Percentiles rank a stretch among this genome's conserved stretches.
phyloP scores from a whole-genome alignment of 2,888 invertebrate genomes.

The Mesorhabditis belari region DNA sequence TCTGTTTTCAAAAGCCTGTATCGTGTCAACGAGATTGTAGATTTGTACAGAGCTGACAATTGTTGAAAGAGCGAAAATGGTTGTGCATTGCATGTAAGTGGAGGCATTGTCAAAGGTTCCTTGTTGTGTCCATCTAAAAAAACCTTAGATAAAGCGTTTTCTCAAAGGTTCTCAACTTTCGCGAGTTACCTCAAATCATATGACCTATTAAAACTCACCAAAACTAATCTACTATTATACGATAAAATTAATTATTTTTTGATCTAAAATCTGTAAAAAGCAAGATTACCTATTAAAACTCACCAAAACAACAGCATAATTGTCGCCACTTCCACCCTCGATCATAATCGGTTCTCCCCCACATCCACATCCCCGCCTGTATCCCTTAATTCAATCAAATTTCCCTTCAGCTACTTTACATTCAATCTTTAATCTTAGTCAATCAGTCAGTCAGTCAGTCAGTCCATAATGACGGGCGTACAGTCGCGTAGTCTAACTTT shows the following conservation, averaged over 20 bases:
- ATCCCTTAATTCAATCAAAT: too few relatives aligned
- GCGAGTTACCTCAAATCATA: too few relatives aligned
- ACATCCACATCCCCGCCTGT: slow-evolving; percentile 51
- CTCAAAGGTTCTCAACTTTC: too few relatives aligned
- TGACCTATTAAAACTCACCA: too few relatives aligned
- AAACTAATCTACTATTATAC: too few relatives aligned
- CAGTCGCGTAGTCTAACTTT: background rate
- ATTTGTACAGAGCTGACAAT: slow-evolving; percentile 93
- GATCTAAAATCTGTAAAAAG: background rate
- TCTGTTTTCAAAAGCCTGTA: too few relatives aligned
- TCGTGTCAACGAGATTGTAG: slow-evolving; percentile 89
- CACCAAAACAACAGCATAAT: slow-evolving; percentile 43
- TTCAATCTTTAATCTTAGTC: too few relatives aligned
- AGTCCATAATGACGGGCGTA: too few relatives aligned
- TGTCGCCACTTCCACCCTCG: slow-evolving; percentile 43
- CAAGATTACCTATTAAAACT: background rate
- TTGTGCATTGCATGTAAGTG: slow-evolving; percentile 79
- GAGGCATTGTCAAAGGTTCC: slow-evolving; percentile 94
- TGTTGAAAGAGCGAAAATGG: slow-evolving; percentile 92
- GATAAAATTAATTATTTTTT: background rate
- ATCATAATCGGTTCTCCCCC: slow-evolving; percentile 54
- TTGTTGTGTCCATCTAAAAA: slow-evolving; percentile 86
- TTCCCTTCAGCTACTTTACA: too few relatives aligned
- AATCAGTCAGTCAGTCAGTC: too few relatives aligned
- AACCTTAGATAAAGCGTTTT: slow-evolving; percentile 53